A percentile compares a stretch with the other conserved stretches of the same genome.
phyloP scores from a whole-genome alignment of 2,888 invertebrate genomes.

The Cecidostiba fungosa region DNA sequence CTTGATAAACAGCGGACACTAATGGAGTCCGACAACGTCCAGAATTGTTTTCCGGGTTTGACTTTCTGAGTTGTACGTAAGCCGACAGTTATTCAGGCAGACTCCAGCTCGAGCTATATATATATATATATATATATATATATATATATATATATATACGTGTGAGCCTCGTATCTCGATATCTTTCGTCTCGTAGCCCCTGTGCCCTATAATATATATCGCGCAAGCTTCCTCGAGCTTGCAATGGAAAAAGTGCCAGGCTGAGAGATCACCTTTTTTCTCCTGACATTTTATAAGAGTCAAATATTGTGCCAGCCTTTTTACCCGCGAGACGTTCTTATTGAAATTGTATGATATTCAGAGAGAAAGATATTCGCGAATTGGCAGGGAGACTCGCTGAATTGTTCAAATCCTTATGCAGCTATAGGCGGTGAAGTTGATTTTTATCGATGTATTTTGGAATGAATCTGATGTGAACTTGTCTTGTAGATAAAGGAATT shows the following conservation, averaged over 20 bases:
- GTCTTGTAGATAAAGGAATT: neutral
- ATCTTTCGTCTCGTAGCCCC: neutral
- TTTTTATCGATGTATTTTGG: neutral
- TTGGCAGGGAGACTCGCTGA: neutral
- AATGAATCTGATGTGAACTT: neutral
- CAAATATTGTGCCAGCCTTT: conserved; percentile 12
- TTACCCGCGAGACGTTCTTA: neutral
- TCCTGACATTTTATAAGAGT: neutral
- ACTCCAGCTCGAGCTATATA: neutral
- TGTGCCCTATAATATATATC: neutral
- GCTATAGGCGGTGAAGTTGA: no score
- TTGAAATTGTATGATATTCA: conserved; percentile 26
- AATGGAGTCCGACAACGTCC: conserved; percentile 23
- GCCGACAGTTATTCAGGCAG: conserved; percentile 11
- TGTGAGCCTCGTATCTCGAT: neutral
- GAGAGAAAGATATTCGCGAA: neutral
- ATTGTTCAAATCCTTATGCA: no score
- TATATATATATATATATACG: no score
- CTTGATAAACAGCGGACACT: conserved; percentile 42
- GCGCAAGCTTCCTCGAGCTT: neutral
- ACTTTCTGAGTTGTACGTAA: conserved; percentile 37
- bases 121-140: neutral
- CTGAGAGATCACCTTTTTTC: neutral
- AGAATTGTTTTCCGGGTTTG: conserved; percentile 30
- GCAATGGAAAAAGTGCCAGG: neutral